Base-by-base conservation (phyloP, 64 coral and sea anemone species). In the Astreopora myriophthalma region DNA sequence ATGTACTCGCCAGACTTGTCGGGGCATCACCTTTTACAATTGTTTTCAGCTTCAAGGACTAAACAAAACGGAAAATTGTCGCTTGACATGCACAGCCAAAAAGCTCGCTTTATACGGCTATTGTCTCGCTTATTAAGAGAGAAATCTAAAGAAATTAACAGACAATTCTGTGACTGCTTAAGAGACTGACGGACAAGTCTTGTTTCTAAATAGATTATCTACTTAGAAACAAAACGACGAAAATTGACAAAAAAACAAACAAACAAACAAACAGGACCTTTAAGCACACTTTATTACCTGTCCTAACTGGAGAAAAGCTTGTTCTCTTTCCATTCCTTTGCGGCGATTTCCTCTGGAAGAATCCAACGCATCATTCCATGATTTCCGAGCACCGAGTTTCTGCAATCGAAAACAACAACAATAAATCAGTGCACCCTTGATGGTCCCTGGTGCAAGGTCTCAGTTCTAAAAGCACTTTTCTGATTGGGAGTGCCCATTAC, bases 11-110 rank as follows among this genome's bases (percentile, higher is more conserved):
- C 29, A 96, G 79, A 73, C 95, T 96, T 12, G 95, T 96, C 11
- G 95, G 95, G 34, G 95, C 95, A 74, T 94, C 91, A 8, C 95
- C 95, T 81, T 96, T 96, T 0, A 96, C 91, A 9, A 96, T 96
- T 22, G 87, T 96, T 19, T 93, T 93, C 13, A 96, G 71, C 66
- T 96, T 96, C 23, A 96, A 39, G 30, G 95, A 96, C 95, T 96
- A 23, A 36, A 87, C 24, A 31, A 40, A 40, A 83, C 55, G 7
- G 40, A 34, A 33, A 3, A 60, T 1, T 80, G n/a, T 2, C 8
- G 8, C 3, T 32, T n/a, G 74, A 25, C 1, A 51, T 3, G 24
- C 30, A 74, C 3, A n/a, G n/a, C n/a, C n/a, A n/a, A n/a, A n/a
- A n/a, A n/a, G n/a, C n/a, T n/a, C n/a, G n/a, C n/a, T n/a, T n/a